A percentile compares a stretch with the other conserved stretches of the same genome.
phyloP scores from a whole-genome alignment of 1,140 invertebrate genomes.

The Pogonomyrmex californicus region DNA sequence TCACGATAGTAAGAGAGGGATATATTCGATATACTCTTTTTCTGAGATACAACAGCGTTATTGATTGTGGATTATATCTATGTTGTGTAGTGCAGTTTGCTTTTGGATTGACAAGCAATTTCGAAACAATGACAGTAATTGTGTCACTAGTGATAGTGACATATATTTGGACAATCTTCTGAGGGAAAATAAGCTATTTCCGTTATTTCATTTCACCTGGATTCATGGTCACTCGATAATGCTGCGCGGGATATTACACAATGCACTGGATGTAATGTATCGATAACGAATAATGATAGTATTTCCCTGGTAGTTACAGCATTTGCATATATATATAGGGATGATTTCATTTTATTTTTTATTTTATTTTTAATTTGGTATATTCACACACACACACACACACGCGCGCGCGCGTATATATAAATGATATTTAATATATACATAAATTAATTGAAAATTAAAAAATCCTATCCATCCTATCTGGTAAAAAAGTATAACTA shows the following conservation, averaged over 20 bases:
- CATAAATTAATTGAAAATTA: background rate
- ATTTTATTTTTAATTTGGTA: background rate
- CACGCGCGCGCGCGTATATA: background rate
- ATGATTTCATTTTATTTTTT: background rate
- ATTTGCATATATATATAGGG: background rate
- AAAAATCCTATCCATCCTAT: background rate
- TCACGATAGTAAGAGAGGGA: background rate
- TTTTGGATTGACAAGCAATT: background rate
- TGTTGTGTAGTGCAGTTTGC: background rate
- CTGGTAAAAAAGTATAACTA: background rate
- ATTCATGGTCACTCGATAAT: background rate
- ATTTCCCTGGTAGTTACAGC: background rate
- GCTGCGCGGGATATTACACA: background rate
- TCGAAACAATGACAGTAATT: background rate
- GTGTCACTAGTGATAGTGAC: background rate
- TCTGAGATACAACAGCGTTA: slow-evolving; percentile 35
- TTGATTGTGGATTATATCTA: slow-evolving; percentile 41
- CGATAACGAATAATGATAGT: background rate
- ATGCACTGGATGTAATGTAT: background rate
- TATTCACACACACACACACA: background rate
- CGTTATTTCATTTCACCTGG: background rate
- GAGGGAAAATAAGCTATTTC: background rate
- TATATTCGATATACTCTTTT: background rate
- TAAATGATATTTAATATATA: background rate
- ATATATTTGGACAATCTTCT: slow-evolving; percentile 5